These are phyloP conservation scores for Hydropsyche tenuis DNA, from an alignment of 1,140 invertebrate species.

Conservation along the genomic window DNA sequence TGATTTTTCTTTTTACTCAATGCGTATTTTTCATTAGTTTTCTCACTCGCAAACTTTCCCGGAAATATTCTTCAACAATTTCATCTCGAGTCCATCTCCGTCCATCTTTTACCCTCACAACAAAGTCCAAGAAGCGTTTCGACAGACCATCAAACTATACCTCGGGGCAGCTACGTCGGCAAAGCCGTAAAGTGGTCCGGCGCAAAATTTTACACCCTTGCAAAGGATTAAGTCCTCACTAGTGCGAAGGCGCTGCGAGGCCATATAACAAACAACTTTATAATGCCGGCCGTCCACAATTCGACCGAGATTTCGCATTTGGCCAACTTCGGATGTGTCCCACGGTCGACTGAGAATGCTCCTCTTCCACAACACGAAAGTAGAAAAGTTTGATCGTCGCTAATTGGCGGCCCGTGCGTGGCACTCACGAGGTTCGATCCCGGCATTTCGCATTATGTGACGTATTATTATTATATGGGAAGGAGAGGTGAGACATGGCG, in stretches of 20 bases:
- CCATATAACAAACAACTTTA: slow-evolving; percentile 2
- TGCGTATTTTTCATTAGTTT: no score
- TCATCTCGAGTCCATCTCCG: no score
- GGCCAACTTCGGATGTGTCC: not conserved
- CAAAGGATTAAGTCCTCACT: slow-evolving; percentile 22
- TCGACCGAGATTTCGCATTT: slow-evolving; percentile 16
- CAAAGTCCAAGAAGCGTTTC: not conserved
- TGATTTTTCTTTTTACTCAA: no score
- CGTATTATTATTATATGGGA: no score
- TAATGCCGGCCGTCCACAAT: slow-evolving; percentile 18
- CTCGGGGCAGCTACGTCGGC: not conserved
- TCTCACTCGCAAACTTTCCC: no score
- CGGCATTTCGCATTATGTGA: no score
- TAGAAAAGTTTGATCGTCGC: slow-evolving; percentile 7
- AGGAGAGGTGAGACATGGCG: no score
- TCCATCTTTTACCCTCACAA: no score
- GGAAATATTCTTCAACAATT: no score
- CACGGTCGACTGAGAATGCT: no score
- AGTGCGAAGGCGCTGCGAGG: not conserved
- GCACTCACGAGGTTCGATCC: no score
- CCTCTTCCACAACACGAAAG: no score
- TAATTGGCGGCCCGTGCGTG: not conserved
- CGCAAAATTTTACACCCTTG: slow-evolving; percentile 22
- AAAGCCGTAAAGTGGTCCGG: slow-evolving; percentile 14
- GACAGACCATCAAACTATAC: not conserved